These are phyloP conservation scores for Rambutsinella grinnellia DNA, from an alignment of 2,888 invertebrate species.

Conservation along the genomic window DNA sequence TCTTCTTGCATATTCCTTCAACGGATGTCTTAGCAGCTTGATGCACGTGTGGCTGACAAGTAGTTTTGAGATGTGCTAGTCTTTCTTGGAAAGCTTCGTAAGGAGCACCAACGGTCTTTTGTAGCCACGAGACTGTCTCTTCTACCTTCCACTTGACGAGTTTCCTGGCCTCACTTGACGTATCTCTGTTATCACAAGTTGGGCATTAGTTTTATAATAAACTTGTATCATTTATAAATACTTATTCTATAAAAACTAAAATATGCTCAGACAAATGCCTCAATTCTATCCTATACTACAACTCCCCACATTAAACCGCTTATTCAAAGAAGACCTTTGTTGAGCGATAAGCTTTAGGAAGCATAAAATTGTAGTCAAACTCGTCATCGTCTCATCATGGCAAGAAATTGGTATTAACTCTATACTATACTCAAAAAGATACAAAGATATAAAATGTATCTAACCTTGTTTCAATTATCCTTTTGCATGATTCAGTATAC, in stretches of 20 bases:
- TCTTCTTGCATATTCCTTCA: conserved; percentile 94
- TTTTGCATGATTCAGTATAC: conserved; percentile 97
- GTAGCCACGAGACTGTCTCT: conserved; percentile 95
- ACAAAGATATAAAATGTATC: conserved; percentile 6
- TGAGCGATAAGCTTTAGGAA: conserved; percentile 8
- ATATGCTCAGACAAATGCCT: conserved; percentile 65
- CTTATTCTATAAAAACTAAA: background rate
- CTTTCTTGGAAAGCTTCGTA: conserved; percentile 94
- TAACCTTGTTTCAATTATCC: conserved; percentile 89
- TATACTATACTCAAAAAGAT: background rate
- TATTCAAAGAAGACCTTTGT: conserved; percentile 49
- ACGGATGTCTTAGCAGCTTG: conserved; percentile 95
- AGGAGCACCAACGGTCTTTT: conserved; percentile 92
- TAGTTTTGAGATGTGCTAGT: conserved; percentile 85
- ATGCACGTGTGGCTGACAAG: conserved; percentile 93
- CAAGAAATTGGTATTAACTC: conserved; percentile 9
- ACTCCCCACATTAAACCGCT: conserved; percentile 35
- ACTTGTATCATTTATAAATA: background rate
- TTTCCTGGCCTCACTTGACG: conserved; percentile 93
- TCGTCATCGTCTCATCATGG: conserved; percentile 66
- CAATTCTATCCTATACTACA: conserved; percentile 58
- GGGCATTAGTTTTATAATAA: too few relatives aligned
- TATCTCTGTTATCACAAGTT: too few relatives aligned
- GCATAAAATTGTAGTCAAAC: conserved; percentile 54
- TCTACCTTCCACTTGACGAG: conserved; percentile 99